These are phyloP conservation scores for Danio jaintianensis DNA, from an alignment of 2,797 vertebrate species.

Conservation along the genomic window DNA sequence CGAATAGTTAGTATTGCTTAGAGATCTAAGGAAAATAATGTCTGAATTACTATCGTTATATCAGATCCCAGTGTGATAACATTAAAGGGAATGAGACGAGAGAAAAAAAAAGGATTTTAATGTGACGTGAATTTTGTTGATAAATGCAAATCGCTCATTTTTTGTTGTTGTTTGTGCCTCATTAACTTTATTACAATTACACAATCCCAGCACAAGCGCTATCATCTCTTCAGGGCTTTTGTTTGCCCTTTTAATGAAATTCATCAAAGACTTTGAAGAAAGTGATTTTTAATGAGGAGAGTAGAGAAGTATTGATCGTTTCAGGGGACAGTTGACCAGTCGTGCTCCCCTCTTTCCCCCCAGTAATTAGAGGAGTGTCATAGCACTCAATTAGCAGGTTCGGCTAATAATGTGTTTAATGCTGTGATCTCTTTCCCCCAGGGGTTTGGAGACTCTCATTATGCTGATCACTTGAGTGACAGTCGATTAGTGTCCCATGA, in stretches of 20 bases:
- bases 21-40: not conserved
- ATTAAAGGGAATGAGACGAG: slow-evolving; percentile 1
- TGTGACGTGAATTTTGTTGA: slow-evolving; percentile 6
- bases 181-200: slow-evolving; percentile 47
- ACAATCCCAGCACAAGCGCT: slow-evolving; percentile 27
- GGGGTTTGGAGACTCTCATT: slow-evolving; percentile 98
- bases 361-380: slow-evolving; percentile 84
- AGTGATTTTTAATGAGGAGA: slow-evolving; percentile 47
- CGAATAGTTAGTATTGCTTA: not conserved
- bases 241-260: slow-evolving; percentile 52
- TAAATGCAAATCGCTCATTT: slow-evolving; percentile 5
- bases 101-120: slow-evolving; percentile 7
- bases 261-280: slow-evolving; percentile 47
- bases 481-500: slow-evolving; percentile 98
- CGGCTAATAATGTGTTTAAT: slow-evolving; percentile 89
- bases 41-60: not conserved
- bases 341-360: slow-evolving; percentile 70
- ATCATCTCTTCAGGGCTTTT: slow-evolving; percentile 19
- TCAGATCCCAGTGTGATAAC: not conserved
- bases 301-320: slow-evolving; percentile 63
- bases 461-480: slow-evolving; percentile 97
- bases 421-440: slow-evolving; percentile 87
- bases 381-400: slow-evolving; percentile 85
- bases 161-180: slow-evolving; percentile 23
- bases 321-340: slow-evolving; percentile 74